Evolutionary conservation across 2,113 vertebrate genomes (phyloP).

Genomic region (Phycodurus eques): DNA sequence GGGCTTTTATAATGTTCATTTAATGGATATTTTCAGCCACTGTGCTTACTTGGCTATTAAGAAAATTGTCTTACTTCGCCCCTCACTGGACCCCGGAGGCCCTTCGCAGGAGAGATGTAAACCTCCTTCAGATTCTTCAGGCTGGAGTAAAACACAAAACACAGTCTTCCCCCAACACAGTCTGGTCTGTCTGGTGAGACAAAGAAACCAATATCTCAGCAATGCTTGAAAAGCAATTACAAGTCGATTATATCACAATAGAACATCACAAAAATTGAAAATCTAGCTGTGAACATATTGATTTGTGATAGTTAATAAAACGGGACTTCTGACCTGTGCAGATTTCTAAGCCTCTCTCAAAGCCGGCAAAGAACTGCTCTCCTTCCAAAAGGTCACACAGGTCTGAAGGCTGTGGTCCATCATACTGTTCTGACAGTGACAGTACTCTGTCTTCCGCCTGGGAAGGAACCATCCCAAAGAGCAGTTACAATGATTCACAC

Average conservation of each 20-base stretch:
- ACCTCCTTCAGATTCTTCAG: conserved; percentile 94
- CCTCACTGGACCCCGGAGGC: conserved; percentile 78
- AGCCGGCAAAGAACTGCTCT: conserved; percentile 94
- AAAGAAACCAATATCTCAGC: conserved; percentile 2
- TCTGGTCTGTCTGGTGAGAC: conserved; percentile 84
- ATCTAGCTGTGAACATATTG: not conserved
- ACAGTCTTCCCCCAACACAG: conserved; percentile 82
- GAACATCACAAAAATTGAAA: conserved; percentile 9
- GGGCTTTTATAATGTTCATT: not conserved
- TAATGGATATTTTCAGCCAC: not conserved
- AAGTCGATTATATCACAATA: conserved; percentile 1
- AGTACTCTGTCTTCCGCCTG: conserved; percentile 81
- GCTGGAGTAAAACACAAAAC: conserved; percentile 90
- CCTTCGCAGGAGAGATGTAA: conserved; percentile 79
- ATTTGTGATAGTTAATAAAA: conserved; percentile 24
- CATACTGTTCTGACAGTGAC: conserved; percentile 81
- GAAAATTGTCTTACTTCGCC: conserved; percentile 81
- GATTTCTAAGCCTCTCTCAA: conserved; percentile 87
- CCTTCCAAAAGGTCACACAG: conserved; percentile 91
- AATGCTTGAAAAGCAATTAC: not conserved
- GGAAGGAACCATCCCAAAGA: conserved; percentile 9
- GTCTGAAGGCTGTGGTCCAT: conserved; percentile 92
- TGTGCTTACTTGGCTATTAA: not conserved
- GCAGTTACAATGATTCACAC: not conserved
- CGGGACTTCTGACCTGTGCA: conserved; percentile 76